Evolutionary conservation across 2,113 vertebrate genomes (phyloP), one percentile per base, ranked within the genome.

Genomic region (Octodon degus): DNA sequence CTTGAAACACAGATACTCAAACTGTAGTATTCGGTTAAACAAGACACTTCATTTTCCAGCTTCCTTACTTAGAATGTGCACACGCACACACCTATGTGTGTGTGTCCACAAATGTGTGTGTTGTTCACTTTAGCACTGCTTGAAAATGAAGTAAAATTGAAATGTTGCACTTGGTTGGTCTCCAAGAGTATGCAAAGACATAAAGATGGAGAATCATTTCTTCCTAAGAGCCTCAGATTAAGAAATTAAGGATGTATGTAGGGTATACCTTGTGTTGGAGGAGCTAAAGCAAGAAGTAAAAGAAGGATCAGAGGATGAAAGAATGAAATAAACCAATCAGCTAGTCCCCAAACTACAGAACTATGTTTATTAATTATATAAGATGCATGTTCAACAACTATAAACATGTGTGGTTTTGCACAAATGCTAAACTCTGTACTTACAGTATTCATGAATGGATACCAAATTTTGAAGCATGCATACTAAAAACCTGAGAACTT

Each of bases 91-190:
- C 43, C 43, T 68, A 7, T 74, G 68, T 55, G 67, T 83, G 8
- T 43, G 4, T 30, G 9, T 34, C 20, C 37, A 47, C 17, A 24
- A 20, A 40, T 68, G 60, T 40, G 1, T 24, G 84, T 43, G 60
- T 9, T 90, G 37, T 3, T 82, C 20, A 53, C 20, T 89, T 55
- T 2, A 89, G 8, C 65, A 53, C 14, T 84, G 89, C 55, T 96
- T 93, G 80, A 96, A 94, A 11, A 93, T 92, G 53, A 95, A 55
- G 67, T 62, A 13, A 86, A 96, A 62, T 40, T 47, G 24, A 95
- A 94, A 55, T 20, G 25, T 72, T 34, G 14, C 9, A 7, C 0
- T 74, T 43, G 87, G 82, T 14, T 40, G 77, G 12, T n/a, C 27
- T 90, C 76, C 7, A 92, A 34, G 16, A 22, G 65, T 58, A 91